Evolutionary conservation across 1,140 invertebrate species (phyloP), one percentile per base, ranked within the genome.

Genomic region (Lepeophtheirus salmonis): DNA sequence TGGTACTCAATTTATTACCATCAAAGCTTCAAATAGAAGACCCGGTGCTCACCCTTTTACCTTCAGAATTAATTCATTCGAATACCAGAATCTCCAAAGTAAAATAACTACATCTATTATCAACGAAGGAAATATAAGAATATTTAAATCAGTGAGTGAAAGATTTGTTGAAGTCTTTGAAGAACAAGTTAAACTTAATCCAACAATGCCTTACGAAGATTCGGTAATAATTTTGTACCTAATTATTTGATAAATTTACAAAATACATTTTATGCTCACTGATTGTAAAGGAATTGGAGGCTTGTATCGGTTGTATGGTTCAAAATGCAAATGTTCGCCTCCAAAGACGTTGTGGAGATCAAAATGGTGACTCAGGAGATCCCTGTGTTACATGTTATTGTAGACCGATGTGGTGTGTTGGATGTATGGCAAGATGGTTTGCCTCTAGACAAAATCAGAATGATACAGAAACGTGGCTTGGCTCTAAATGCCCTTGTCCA

Each of bases 291-390:
- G 82, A 84, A 63, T 68, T 83, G 26, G 84, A 89, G 56, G 74
- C 78, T 23, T 92, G 89, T 67, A 84, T 90, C 64, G 88, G 87
- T 3, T 94, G 89, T 67, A 86, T 89, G 81, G 79, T 84, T 68
- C 77, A 75, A 50, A 68, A 69, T 30, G 80, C 88, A 0, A 82
- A 88, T 70, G 79, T 91, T 4, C 90, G 89, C 72, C 72, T 94
- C 6, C 75, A 79, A 50, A 83, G 83, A 68, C 74, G 78, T 50
- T 91, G 87, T 67, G 66, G 68, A 62, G 70, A 70, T 65, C 59
- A 67, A 58, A 64, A 71, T 65, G 67, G 66, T 61, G 63, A 63
- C 66, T 60, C 66, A 66, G 62, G 70, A 74, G 62, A 70, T 70
- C 67, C 65, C 0, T 81, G 80, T 66, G 67, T 68, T 10, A 72